Base-by-base conservation (phyloP, 2,888 invertebrate species). In the Drosophila paramelanica region DNA sequence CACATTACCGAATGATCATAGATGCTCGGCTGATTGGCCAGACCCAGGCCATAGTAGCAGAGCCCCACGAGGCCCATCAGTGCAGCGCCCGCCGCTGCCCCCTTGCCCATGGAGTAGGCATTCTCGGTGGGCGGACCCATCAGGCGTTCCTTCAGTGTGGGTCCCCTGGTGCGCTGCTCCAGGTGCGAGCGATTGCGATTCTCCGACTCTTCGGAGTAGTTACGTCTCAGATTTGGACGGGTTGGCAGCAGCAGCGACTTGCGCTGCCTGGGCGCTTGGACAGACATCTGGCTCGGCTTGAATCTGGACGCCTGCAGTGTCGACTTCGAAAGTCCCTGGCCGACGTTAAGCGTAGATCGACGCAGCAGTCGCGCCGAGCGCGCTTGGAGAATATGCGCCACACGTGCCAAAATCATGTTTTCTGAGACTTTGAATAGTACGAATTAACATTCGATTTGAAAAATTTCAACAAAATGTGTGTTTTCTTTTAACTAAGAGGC, bases 11-110 rank as follows among this genome's bases (percentile, higher is more conserved):
- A 94, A 90, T 96, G 95, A 90, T 99, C 98, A 51, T 98, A 93
- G 72, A 96, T 95, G 65, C 97, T 98, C 39, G 95, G 93, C 89
- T 96, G 94, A 67, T 94, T 94, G 3, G 96, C 95, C 41, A 98
- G 93, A 56, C 98, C 98, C 46, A 98, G 93, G 25, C 99, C 99
- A 93, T 99, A 99, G 91, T 95, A 99, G 90, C 98, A 98, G 4
- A 99, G 94, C 13, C 98, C 97, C 68, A 96, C 98, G 42, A 99
- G 89, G 36, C 99, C 99, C 62, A 98, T 92, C 8, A 95, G 95
- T 7, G 98, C 96, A 14, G 97, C 98, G 49, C 98, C 99, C 50
- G 97, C 97, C 17, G 97, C 92, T n/a, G 97, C 96, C 62, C 97
- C 98, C 92, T 96, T 95, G 5, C 99, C 99, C 89, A 98, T 93